phyloP scores from a whole-genome alignment of 2,113 vertebrate species.

The Heloderma charlesbogerti region DNA sequence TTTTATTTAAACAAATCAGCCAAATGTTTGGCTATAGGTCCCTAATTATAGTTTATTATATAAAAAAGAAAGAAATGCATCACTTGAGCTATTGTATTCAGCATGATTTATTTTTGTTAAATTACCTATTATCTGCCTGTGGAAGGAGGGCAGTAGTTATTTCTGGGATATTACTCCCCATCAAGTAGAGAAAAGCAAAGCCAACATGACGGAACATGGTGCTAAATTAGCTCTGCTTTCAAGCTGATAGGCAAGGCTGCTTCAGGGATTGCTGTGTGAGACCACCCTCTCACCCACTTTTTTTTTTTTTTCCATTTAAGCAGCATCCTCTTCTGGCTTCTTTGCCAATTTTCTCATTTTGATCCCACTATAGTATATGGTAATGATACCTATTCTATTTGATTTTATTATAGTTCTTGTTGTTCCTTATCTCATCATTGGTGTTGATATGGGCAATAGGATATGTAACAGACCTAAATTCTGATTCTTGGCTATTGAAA shows the following conservation, averaged over 20 bases:
- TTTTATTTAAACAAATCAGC: neutral
- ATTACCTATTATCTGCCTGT: neutral
- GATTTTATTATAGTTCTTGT: slow-evolving; percentile 71
- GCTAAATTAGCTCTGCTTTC: neutral
- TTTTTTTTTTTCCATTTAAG: neutral
- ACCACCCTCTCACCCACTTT: neutral
- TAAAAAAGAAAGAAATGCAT: neutral
- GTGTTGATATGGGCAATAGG: slow-evolving; percentile 83
- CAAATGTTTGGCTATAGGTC: neutral
- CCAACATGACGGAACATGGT: neutral
- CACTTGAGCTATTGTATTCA: neutral
- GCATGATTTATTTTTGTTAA: neutral
- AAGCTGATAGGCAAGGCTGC: neutral
- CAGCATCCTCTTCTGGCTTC: neutral
- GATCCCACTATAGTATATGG: neutral
- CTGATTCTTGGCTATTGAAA: slow-evolving; percentile 97
- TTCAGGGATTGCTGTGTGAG: neutral
- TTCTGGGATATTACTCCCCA: neutral
- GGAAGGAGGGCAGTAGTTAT: neutral
- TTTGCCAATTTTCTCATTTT: neutral
- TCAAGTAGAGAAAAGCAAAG: neutral
- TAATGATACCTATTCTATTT: slow-evolving; percentile 28
- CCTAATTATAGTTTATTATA: neutral
- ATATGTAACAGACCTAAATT: slow-evolving; percentile 84
- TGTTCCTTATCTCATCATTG: slow-evolving; percentile 81